Percentiles rank a stretch among this genome's conserved stretches.
Conservation (phyloP, 2,888 invertebrate species). For the Blastobasis adustella region DNA sequence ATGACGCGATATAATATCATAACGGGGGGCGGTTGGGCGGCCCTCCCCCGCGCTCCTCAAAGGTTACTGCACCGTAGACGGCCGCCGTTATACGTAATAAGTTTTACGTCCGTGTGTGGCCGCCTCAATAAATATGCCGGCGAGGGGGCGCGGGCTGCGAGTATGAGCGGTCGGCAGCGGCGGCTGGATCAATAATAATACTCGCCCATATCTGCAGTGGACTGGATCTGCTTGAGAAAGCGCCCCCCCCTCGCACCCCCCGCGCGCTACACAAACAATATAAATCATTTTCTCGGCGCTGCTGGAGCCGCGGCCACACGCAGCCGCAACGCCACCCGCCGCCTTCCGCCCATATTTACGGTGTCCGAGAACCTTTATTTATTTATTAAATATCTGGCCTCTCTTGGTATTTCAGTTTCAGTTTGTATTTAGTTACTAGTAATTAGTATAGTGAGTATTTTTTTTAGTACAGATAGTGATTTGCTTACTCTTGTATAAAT, state of each 20-base stretch:
- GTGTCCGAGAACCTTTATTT: no score
- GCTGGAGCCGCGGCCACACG: slow-evolving; percentile 50
- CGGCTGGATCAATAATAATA: slow-evolving; percentile 74
- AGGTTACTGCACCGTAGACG: slow-evolving; percentile 59
- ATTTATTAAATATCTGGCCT: no score
- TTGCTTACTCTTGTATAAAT: no score
- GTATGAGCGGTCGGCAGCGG: slow-evolving; percentile 70
- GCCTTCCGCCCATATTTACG: not conserved
- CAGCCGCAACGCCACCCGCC: slow-evolving; percentile 21
- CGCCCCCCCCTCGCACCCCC: slow-evolving; percentile 32
- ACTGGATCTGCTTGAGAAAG: slow-evolving; percentile 70
- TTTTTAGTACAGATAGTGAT: no score
- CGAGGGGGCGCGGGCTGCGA: slow-evolving; percentile 36
- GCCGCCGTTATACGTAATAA: slow-evolving; percentile 51
- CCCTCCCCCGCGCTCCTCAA: slow-evolving; percentile 48
- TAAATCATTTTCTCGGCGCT: slow-evolving; percentile 68
- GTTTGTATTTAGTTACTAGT: no score
- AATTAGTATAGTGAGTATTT: no score
- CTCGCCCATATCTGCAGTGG: slow-evolving; percentile 74
- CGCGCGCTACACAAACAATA: slow-evolving; percentile 65
- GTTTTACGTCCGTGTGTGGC: slow-evolving; percentile 53
- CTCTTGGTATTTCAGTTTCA: no score
- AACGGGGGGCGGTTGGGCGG: slow-evolving; percentile 71
- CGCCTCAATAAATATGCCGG: slow-evolving; percentile 65
- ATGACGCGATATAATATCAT: slow-evolving; percentile 78